Evolutionary conservation across 2,888 invertebrate genomes (phyloP), one percentile per base, ranked within the genome.

Genomic region (Mythimna impura): DNA sequence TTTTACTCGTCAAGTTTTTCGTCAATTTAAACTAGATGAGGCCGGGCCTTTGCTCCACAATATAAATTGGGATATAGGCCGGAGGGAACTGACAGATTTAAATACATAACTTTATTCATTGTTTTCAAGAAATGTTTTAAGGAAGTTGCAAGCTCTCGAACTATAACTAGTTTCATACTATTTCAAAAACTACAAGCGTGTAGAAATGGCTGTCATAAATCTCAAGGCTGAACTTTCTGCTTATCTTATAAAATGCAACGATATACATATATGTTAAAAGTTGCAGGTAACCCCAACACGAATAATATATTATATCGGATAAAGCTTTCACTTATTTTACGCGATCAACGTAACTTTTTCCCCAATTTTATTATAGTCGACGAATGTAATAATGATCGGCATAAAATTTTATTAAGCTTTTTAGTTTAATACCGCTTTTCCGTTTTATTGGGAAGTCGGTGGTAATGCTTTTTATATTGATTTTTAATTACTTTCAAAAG

Each of bases 201-300:
- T 79, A 82, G 71, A 80, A 83, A 77, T 80, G 47, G 75, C 80
- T 62, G 63, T 71, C 76, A 80, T 81, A 78, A 80, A 83, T 84
- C 71, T 64, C 54, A 30, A 62, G 69, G 8, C 25, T 74, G 76
- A 83, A 76, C 54, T 81, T 75, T 73, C 64, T 73, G 81, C 71
- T 83, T 78, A 84, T 84, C 78, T 83, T 84, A 75, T 81, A 71
- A 78, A 84, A 81, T 81, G 73, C 82, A 81, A 81, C 75, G 78
- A 47, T 20, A 47, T 47, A 47, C 47, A 76, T 83, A 71, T 84
- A 81, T 72, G 78, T 67, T 83, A 74, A 77, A 84, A 78, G 64
- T 83, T 81, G 71, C 78, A 76, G 78, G 84, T 81, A 71, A 66
- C 66, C 75, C 40, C 75, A 43, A 22, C 76, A 65, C 10, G 77